Conservation (phyloP, 2,113 vertebrate genomes). For the Jaculus jaculus region DNA sequence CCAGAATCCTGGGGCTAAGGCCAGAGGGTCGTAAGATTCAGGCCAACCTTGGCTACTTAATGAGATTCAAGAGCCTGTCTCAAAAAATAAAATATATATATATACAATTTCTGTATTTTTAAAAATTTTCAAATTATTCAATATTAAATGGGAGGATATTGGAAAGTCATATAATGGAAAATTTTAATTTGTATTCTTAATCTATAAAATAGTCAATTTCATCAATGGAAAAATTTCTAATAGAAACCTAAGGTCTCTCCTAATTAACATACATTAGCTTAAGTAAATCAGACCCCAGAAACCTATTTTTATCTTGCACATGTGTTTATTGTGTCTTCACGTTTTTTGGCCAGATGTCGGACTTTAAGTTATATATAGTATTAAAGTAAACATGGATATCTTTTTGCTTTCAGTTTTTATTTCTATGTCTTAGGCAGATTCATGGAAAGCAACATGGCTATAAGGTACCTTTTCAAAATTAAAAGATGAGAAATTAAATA, state of each 20-base stretch:
- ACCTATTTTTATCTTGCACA: neutral
- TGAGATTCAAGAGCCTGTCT: too few relatives aligned
- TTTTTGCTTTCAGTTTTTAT: slow-evolving; percentile 4
- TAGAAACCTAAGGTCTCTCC: neutral
- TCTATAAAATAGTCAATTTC: neutral
- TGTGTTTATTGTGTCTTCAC: neutral
- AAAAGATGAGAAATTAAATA: neutral
- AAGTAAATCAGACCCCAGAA: neutral
- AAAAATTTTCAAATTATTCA: too few relatives aligned
- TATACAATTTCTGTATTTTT: neutral
- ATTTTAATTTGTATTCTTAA: slow-evolving; percentile 8
- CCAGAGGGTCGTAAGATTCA: too few relatives aligned
- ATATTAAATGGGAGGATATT: too few relatives aligned
- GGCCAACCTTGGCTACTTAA: too few relatives aligned
- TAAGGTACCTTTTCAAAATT: neutral
- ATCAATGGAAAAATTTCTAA: neutral
- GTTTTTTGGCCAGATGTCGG: neutral
- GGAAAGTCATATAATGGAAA: neutral
- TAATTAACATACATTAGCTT: neutral
- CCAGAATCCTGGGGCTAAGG: too few relatives aligned
- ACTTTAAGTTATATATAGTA: neutral
- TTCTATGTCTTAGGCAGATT: slow-evolving; percentile 41
- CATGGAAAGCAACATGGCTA: neutral
- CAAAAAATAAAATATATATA: neutral
- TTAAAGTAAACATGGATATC: neutral